Evolutionary conservation across 2,888 invertebrate genomes (phyloP), one percentile per base, ranked within the genome.

Genomic region (Drosophila villosipedis): DNA sequence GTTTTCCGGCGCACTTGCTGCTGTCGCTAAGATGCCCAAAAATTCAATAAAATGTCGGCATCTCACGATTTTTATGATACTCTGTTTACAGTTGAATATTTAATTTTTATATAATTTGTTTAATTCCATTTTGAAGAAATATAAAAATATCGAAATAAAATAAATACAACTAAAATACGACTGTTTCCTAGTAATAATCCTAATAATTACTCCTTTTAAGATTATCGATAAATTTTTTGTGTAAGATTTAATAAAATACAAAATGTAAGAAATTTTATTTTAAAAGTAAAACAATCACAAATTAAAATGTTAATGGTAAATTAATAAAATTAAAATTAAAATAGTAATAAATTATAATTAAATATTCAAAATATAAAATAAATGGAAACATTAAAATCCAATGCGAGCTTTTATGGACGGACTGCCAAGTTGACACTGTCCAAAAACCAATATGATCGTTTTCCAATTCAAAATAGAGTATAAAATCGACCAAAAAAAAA

Each of bases 1-100:
- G 88, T 88, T 88, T 89, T 75, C 80, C 81, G 75, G 81, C 89
- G 91, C 87, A 87, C 87, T 91, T 87, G 91, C 83, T 83, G 73
- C 90, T 80, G 74, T 73, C 71, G 76, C 63, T 61, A 59, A 80
- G 80, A 80, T 64, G 69, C 82, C 84, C 71, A 73, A 84, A 80
- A 68, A 50, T 49, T 33, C 49, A 31, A 25, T 55, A 54, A 39
- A 25, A 7, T 57, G 0, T 12, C 14, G 16, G 4, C 7, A 41
- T 16, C 3, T 1, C 1, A 9, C n/a, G 1, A 41, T 30, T 31
- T 16, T 30, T 1, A 35, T 16, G 30, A 58, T 41, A 41, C 57
- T 41, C 41, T 58, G 19, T n/a, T 53, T 16, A n/a, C 3, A 14
- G n/a, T 7, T n/a, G 14, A 53, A 12, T 53, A 22, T 16, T 22